These are phyloP conservation scores for Eleutherodactylus coqui DNA, from an alignment of 2,797 vertebrate genomes.

Conservation along the genomic window DNA sequence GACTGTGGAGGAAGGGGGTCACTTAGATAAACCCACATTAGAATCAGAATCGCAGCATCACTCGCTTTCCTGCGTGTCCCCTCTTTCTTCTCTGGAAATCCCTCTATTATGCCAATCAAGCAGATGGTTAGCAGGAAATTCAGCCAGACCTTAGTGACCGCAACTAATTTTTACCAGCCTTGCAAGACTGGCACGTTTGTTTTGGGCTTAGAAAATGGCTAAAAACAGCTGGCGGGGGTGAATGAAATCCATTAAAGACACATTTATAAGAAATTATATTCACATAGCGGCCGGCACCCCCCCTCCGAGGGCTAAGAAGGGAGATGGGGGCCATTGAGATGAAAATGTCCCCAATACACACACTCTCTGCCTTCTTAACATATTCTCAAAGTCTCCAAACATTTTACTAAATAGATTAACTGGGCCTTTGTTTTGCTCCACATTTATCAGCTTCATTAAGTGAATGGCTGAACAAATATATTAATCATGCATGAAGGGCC, in stretches of 20 bases:
- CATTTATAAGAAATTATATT: constrained; percentile 95
- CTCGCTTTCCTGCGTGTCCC: constrained; percentile 71
- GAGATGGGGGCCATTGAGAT: constrained; percentile 82
- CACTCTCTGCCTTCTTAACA: constrained; percentile 77
- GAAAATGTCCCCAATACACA: constrained; percentile 77
- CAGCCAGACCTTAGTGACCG: constrained; percentile 92
- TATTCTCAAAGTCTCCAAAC: constrained; percentile 83
- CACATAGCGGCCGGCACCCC: constrained; percentile 77
- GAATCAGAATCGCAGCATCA: constrained; percentile 80
- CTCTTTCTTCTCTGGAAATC: constrained; percentile 82
- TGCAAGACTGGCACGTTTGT: constrained; percentile 94
- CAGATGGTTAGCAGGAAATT: constrained; percentile 99
- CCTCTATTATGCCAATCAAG: constrained; percentile 93
- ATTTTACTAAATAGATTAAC: constrained; percentile 97
- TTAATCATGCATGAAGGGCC: constrained; percentile 95
- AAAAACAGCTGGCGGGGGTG: constrained; percentile 94
- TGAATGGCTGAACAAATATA: constrained; percentile 99
- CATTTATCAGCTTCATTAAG: constrained; percentile 93
- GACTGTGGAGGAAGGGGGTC: not conserved
- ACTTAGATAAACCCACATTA: constrained; percentile 59
- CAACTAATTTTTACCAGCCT: constrained; percentile 99
- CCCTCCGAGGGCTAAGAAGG: constrained; percentile 72
- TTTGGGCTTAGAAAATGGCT: constrained; percentile 90
- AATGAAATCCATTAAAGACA: constrained; percentile 90
- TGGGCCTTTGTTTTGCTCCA: constrained; percentile 89